Base-by-base conservation (phyloP, 1,140 invertebrate genomes). In the Sminthurinus signatus region DNA sequence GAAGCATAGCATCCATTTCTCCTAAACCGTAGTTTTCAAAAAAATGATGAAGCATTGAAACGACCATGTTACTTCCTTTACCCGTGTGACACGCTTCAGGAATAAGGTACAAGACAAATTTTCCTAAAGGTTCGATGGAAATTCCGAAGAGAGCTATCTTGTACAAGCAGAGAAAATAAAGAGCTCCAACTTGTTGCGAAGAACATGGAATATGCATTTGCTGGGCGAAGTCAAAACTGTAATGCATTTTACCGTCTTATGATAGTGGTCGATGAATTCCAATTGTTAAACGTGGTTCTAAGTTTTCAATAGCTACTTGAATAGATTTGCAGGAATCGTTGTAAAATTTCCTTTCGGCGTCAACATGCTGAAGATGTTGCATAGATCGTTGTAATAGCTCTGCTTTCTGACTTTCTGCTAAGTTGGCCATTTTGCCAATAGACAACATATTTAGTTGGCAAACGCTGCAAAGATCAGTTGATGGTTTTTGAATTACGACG, bases 191-290 rank as follows among this genome's bases (percentile, higher is more conserved):
- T 56, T 63, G 61, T 17, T 63, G 61, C 0, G 51, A 42, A 27
- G 29, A 43, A 19, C 46, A 39, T 3, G 61, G 61, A 2, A 63
- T 14, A 21, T 29, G 39, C 0, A 63, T 54, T 32, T 63, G 61
- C 27, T 63, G 51, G 0, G 61, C 61, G 32, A 29, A 63, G 21
- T 63, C 61, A 36, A 63, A 63, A 1, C 51, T 56, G n/a, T 56
- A 56, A 21, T 63, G 61, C 25, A 63, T 48, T 28, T 27, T 19
- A 8, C 19, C 32, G 17, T n/a, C 2, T 10, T 21, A 44, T 0
- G 36, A 48, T 17, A n/a, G 31, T 0, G 2, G 42, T 2, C 2
- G 1, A 23, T 56, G 31, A 21, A 5, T 32, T 1, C 54, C 54
- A 42, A 56, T 17, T 54, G 28, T 15, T 2, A 54, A 15, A 19